These are phyloP conservation scores for Drosophila murphyi DNA, from an alignment of 1,140 invertebrate species.

Conservation along the genomic window DNA sequence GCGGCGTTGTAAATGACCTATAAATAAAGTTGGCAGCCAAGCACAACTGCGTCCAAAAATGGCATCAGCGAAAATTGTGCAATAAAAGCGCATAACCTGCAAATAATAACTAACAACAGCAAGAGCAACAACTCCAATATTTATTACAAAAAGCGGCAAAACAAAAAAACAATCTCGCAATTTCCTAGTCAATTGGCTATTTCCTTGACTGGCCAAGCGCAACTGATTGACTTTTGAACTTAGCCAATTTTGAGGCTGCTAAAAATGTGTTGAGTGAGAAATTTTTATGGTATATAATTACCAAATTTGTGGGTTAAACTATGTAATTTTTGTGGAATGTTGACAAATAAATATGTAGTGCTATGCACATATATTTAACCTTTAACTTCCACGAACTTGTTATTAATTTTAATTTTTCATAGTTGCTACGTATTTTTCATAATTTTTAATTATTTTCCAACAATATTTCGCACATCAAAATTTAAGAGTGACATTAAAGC, in stretches of 20 bases:
- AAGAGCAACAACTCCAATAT: slow-evolving; percentile 25
- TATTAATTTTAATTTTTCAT: no score
- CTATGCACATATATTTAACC: no score
- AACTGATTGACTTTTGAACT: slow-evolving; percentile 42
- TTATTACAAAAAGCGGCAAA: slow-evolving; percentile 1
- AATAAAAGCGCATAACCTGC: slow-evolving; percentile 64
- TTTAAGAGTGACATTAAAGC: no score
- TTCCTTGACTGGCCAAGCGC: slow-evolving; percentile 39
- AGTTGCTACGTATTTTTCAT: no score
- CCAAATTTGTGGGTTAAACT: background rate
- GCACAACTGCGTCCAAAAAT: slow-evolving; percentile 56
- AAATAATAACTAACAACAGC: slow-evolving; percentile 58
- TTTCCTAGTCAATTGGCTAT: slow-evolving; percentile 48
- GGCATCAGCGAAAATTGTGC: slow-evolving; percentile 73
- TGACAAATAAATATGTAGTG: no score
- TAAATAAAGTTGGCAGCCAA: slow-evolving; percentile 79
- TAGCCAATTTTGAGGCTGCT: slow-evolving; percentile 22
- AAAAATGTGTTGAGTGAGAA: background rate
- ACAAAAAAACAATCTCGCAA: slow-evolving; percentile 28
- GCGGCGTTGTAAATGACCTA: slow-evolving; percentile 65
- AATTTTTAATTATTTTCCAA: no score
- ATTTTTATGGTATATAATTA: background rate
- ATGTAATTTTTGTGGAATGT: slow-evolving; percentile 4
- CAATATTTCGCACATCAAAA: no score
- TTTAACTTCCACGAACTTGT: no score